Evolutionary conservation across 2,113 vertebrate genomes (phyloP).

Genomic region (Scatophagus argus): DNA sequence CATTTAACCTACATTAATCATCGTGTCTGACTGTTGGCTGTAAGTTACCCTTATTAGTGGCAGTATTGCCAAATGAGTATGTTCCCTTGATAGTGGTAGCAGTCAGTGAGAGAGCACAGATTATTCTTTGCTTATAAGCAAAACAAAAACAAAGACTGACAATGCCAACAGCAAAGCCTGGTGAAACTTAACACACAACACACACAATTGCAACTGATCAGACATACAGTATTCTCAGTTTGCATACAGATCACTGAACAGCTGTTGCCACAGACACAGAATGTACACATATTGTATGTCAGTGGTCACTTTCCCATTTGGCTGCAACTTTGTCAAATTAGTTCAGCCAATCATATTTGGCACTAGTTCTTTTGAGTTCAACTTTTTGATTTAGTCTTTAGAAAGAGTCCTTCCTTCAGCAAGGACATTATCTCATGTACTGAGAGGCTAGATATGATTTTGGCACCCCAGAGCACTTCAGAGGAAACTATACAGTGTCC

Average conservation of each 20-base stretch:
- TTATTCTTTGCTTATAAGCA: background rate
- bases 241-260: background rate
- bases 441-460: background rate
- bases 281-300: background rate
- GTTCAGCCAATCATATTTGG: background rate
- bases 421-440: background rate
- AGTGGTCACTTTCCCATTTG: background rate
- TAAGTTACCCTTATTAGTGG: too few relatives aligned
- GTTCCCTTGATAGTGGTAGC: background rate
- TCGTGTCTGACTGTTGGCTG: background rate
- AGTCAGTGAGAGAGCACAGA: background rate
- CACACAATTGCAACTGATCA: background rate
- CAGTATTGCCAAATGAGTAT: background rate
- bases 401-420: background rate
- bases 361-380: background rate
- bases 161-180: background rate
- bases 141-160: background rate
- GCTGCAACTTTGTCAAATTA: background rate
- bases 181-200: too few relatives aligned
- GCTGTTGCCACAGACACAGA: background rate
- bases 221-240: background rate
- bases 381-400: background rate
- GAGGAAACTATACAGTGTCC: background rate
- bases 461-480: background rate
- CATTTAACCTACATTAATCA: background rate